Evolutionary conservation across 1,140 invertebrate species (phyloP).

Genomic region (Drosophila rufa): DNA sequence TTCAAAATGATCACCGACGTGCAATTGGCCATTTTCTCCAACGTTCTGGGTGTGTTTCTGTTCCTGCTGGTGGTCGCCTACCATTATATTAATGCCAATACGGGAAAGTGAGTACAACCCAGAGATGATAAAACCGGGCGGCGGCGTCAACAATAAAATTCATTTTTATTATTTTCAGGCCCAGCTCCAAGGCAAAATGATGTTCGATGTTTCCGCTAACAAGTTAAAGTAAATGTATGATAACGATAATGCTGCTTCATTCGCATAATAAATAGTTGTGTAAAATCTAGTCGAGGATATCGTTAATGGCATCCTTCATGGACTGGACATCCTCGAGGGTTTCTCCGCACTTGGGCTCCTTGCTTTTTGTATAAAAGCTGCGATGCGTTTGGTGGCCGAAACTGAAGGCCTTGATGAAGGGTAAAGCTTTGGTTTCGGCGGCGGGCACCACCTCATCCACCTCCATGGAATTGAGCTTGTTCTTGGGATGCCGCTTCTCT

Average conservation of each 20-base stretch:
- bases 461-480: slow-evolving; percentile 47
- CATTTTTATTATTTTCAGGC: slow-evolving; percentile 64
- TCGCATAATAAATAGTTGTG: slow-evolving; percentile 67
- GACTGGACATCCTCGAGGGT: slow-evolving; percentile 46
- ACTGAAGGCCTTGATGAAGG: slow-evolving; percentile 49
- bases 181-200: slow-evolving; percentile 71
- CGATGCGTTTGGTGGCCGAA: slow-evolving; percentile 48
- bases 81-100: slow-evolving; percentile 97
- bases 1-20: slow-evolving; percentile 96
- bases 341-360: slow-evolving; percentile 11
- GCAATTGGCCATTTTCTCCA: slow-evolving; percentile 97
- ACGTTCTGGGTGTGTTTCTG: slow-evolving; percentile 96
- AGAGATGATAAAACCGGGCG: neutral
- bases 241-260: slow-evolving; percentile 52
- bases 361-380: slow-evolving; percentile 44
- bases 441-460: slow-evolving; percentile 24
- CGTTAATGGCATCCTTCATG: slow-evolving; percentile 62
- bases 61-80: slow-evolving; percentile 98
- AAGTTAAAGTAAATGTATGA: slow-evolving; percentile 33
- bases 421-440: neutral
- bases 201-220: slow-evolving; percentile 51
- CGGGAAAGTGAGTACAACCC: slow-evolving; percentile 68
- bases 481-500: slow-evolving; percentile 22
- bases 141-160: slow-evolving; percentile 25
- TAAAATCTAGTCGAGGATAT: slow-evolving; percentile 56